A percentile compares a stretch with the other conserved stretches of the same genome.
Evolutionary conservation across 2,888 invertebrate genomes (phyloP).

Genomic region (Leucozona laternaria): DNA sequence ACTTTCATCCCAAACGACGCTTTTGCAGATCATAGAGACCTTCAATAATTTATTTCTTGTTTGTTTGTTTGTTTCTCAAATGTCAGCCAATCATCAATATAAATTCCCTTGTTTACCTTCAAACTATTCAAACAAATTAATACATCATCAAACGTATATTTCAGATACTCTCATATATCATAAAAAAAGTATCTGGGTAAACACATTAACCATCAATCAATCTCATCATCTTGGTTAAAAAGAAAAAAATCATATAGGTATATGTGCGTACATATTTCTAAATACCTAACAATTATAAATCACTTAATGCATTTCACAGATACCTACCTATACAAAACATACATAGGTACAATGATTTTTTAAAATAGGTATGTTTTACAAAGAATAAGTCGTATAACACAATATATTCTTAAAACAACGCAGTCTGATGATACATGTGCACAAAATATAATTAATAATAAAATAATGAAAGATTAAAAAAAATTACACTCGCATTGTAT

Average conservation of each 20-base stretch:
- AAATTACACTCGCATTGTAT: not conserved
- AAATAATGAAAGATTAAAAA: conserved; percentile 30
- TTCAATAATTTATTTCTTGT: conserved; percentile 10
- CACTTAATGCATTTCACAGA: conserved; percentile 55
- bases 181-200: conserved; percentile 25
- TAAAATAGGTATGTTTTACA: conserved; percentile 6
- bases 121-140: conserved; percentile 51
- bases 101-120: conserved; percentile 52
- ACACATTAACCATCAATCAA: conserved; percentile 38
- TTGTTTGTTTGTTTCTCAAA: conserved; percentile 13
- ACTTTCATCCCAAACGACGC: conserved; percentile 2
- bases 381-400: conserved; percentile 63
- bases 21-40: not conserved
- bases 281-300: conserved; percentile 73
- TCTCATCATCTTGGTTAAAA: conserved; percentile 7
- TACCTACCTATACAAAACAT: too few species aligned
- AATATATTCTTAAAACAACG: conserved; percentile 41
- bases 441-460: conserved; percentile 64
- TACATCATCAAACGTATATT: conserved; percentile 54
- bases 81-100: conserved; percentile 63
- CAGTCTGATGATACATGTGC: conserved; percentile 47
- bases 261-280: too few species aligned
- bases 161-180: conserved; percentile 33
- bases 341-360: not conserved
- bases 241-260: conserved; percentile 37